Evolutionary conservation across 2,113 vertebrate genomes (phyloP).

Genomic region (Odontesthes bonariensis): DNA sequence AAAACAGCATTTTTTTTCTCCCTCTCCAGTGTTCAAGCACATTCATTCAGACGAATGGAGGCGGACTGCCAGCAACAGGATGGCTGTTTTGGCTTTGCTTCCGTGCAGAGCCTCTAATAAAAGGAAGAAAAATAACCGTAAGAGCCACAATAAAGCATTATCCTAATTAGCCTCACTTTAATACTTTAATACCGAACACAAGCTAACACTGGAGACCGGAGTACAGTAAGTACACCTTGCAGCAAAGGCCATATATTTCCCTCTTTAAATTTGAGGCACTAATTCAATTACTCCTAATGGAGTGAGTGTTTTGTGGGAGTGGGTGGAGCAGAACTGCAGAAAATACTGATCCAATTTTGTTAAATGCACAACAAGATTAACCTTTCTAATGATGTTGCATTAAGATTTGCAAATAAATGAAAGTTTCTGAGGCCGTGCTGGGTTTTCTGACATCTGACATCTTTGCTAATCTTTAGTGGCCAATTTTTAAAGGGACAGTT

Average conservation of each 20-base stretch:
- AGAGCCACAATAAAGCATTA: conserved; percentile 47
- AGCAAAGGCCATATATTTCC: conserved; percentile 21
- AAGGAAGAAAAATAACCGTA: conserved; percentile 27
- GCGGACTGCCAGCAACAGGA: conserved; percentile 41
- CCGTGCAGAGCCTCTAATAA: conserved; percentile 14
- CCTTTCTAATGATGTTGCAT: neutral
- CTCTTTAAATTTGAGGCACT: conserved; percentile 33
- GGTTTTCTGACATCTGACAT: too few relatives aligned
- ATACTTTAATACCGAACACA: conserved; percentile 30
- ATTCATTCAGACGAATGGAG: conserved; percentile 34
- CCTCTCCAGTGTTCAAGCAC: neutral
- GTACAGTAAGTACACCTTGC: conserved; percentile 29
- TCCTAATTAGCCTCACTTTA: conserved; percentile 33
- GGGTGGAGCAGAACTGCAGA: neutral
- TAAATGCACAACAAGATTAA: conserved; percentile 8
- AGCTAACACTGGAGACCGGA: conserved; percentile 27
- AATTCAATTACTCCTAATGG: conserved; percentile 52
- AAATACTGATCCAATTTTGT: neutral
- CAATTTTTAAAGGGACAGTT: neutral
- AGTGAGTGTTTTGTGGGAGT: conserved; percentile 16
- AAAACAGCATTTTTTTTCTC: neutral
- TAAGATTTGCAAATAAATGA: neutral
- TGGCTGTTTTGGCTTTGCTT: conserved; percentile 48
- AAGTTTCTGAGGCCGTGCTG: too few relatives aligned
- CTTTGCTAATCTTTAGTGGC: neutral